Evolutionary conservation across 1,140 invertebrate species (phyloP).

Genomic region (Rhopalosiphum maidis): DNA sequence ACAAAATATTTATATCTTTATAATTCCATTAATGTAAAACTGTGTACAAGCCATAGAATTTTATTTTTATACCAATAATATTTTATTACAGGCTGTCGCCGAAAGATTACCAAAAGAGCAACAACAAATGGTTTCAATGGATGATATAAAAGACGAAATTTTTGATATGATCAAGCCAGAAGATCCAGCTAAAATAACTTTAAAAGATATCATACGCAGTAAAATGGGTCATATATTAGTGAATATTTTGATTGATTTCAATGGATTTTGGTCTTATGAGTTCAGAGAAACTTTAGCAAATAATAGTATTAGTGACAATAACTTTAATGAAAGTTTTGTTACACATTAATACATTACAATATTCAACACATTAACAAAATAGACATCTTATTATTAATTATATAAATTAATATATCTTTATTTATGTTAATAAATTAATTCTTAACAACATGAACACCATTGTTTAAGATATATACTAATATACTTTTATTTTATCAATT

Average conservation of each 20-base stretch:
- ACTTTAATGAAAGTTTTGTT: conserved; percentile 21
- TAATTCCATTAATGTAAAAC: neutral
- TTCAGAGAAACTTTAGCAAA: conserved; percentile 82
- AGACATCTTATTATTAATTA: neutral
- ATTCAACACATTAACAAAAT: neutral
- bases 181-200: conserved; percentile 83
- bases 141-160: conserved; percentile 96
- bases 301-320: conserved; percentile 63
- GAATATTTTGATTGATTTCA: conserved; percentile 93
- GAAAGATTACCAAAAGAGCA: conserved; percentile 85
- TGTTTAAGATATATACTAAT: no score
- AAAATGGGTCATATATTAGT: conserved; percentile 93
- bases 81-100: conserved; percentile 76
- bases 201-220: conserved; percentile 82
- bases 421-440: neutral
- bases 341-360: neutral
- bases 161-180: conserved; percentile 96
- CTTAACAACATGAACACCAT: no score
- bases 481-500: no score
- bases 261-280: conserved; percentile 96
- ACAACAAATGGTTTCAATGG: conserved; percentile 86
- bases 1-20: neutral
- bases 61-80: neutral
- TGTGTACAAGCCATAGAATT: neutral
- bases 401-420: neutral